A percentile compares a stretch with the other conserved stretches of the same genome.
phyloP scores from a whole-genome alignment of 2,797 vertebrate species.

The Monodelphis domestica region DNA sequence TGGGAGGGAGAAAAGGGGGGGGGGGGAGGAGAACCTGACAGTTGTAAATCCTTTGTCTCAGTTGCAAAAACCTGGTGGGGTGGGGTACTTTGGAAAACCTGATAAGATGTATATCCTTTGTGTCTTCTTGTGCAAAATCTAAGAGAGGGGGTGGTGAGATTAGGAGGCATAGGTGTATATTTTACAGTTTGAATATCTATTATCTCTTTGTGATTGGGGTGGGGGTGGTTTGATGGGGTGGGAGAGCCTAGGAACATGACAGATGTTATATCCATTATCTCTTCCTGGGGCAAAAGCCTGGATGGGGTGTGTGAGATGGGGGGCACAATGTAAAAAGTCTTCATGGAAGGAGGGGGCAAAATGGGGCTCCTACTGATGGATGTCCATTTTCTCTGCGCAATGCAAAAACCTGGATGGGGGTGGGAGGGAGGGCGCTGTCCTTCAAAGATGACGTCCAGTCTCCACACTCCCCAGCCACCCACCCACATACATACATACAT shows the following conservation, averaged over 20 bases:
- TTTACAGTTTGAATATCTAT: neutral
- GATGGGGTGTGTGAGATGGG: neutral
- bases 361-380: neutral
- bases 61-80: neutral
- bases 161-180: neutral
- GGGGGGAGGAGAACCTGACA: neutral
- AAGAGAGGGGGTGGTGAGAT: neutral
- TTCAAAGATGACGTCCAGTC: neutral
- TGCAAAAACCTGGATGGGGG: neutral
- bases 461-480: neutral
- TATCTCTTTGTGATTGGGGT: neutral
- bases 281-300: neutral
- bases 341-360: neutral
- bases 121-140: neutral
- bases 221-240: neutral
- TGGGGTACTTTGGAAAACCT: neutral
- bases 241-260: neutral
- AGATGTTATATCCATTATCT: neutral
- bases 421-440: neutral
- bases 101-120: neutral
- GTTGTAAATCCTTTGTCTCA: neutral
- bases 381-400: neutral
- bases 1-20: neutral
- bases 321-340: neutral
- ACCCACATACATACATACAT: fast-evolving